These are phyloP conservation scores for Callitettix versicolor DNA, from an alignment of 1,140 invertebrate species.

Conservation along the genomic window DNA sequence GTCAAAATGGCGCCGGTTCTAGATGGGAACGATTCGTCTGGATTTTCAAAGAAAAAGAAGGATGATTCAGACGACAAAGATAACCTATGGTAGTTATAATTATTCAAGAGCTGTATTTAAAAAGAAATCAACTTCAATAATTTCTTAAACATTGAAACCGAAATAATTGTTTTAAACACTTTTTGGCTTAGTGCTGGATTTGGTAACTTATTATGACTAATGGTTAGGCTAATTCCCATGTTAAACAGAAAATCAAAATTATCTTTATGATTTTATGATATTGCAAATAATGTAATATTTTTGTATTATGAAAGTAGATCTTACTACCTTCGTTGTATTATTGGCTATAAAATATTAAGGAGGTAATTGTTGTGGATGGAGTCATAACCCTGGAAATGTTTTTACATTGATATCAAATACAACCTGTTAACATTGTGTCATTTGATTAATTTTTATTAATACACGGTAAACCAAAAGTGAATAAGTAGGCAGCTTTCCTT, in stretches of 20 bases:
- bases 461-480: too few relatives aligned
- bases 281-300: not conserved
- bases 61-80: constrained; percentile 48
- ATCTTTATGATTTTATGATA: constrained; percentile 32
- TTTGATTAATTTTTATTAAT: too few relatives aligned
- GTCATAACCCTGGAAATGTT: too few relatives aligned
- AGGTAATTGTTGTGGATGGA: too few relatives aligned
- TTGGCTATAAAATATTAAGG: not conserved
- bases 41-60: constrained; percentile 41
- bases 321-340: too few relatives aligned
- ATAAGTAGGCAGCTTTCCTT: too few relatives aligned
- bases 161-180: not conserved
- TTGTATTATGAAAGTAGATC: not conserved
- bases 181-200: constrained; percentile 30
- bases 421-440: too few relatives aligned
- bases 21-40: constrained; percentile 6
- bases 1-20: constrained; percentile 15
- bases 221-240: constrained; percentile 40
- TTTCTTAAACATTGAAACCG: too few relatives aligned
- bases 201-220: constrained; percentile 40
- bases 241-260: constrained; percentile 36
- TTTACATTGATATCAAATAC: too few relatives aligned
- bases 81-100: constrained; percentile 47
- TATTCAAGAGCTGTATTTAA: too few relatives aligned
- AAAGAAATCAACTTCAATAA: too few relatives aligned